Evolutionary conservation across 1,140 invertebrate genomes (phyloP).

Genomic region (Harpegnathos saltator): DNA sequence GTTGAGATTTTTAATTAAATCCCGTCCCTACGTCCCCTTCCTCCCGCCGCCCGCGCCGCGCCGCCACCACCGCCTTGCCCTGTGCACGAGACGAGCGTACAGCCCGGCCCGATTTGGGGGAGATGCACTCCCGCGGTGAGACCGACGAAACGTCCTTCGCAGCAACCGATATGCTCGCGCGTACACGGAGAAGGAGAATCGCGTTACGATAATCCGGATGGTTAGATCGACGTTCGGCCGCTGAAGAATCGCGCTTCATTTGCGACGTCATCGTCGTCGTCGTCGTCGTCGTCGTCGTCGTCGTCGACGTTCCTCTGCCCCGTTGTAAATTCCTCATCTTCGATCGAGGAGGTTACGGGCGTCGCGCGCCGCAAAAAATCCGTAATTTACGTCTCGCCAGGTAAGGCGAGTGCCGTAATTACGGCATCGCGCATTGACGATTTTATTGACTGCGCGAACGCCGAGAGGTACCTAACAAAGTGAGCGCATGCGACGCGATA

Average conservation of each 20-base stretch:
- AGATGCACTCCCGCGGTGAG: too few relatives aligned
- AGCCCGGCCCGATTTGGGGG: too few relatives aligned
- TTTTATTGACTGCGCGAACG: conserved; percentile 55
- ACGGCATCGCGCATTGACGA: conserved; percentile 54
- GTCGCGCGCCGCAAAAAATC: conserved; percentile 35
- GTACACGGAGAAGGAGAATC: background rate
- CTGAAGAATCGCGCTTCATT: conserved; percentile 1
- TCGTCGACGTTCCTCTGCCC: background rate
- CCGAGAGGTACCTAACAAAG: conserved; percentile 48
- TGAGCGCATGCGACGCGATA: conserved; percentile 46
- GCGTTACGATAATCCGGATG: background rate
- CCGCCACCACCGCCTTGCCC: too few relatives aligned
- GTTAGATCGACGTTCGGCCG: conserved; percentile 17
- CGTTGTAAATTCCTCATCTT: conserved; percentile 33
- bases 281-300: too few relatives aligned
- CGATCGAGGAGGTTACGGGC: conserved; percentile 30
- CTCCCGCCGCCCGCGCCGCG: too few relatives aligned
- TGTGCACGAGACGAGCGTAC: too few relatives aligned
- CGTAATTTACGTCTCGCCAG: conserved; percentile 46
- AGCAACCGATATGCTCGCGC: too few relatives aligned
- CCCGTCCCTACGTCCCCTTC: too few relatives aligned
- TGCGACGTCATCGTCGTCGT: too few relatives aligned
- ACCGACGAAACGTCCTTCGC: too few relatives aligned
- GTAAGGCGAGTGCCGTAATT: conserved; percentile 31
- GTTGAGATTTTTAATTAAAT: conserved; percentile 25